Evolutionary conservation across 2,113 vertebrate species (phyloP).

Genomic region (Puntigrus tetrazona): DNA sequence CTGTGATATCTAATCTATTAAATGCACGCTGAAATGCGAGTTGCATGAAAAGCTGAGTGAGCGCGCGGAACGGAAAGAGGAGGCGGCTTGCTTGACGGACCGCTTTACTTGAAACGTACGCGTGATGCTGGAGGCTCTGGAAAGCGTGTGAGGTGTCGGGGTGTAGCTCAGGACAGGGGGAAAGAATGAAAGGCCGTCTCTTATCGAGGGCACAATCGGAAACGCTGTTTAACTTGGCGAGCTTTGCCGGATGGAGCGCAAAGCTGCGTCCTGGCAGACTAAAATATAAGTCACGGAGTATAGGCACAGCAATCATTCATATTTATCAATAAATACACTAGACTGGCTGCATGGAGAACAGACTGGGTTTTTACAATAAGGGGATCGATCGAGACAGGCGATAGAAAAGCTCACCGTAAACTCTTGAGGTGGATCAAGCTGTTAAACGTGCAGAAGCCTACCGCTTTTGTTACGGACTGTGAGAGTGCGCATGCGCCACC

Average conservation of each 20-base stretch:
- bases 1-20: conserved; percentile 58
- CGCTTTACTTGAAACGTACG: conserved; percentile 10
- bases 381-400: background rate
- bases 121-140: conserved; percentile 30
- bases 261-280: conserved; percentile 28
- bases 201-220: conserved; percentile 45
- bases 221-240: conserved; percentile 43
- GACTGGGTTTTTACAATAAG: background rate
- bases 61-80: conserved; percentile 46
- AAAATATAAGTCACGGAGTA: background rate
- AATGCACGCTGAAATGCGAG: conserved; percentile 52
- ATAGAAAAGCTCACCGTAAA: background rate
- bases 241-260: conserved; percentile 32
- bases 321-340: background rate
- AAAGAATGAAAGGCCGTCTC: conserved; percentile 13
- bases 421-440: background rate
- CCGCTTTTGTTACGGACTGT: background rate
- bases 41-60: conserved; percentile 47
- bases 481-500: conserved; percentile 56
- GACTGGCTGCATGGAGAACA: background rate
- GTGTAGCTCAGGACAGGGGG: conserved; percentile 45
- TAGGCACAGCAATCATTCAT: background rate
- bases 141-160: conserved; percentile 2
- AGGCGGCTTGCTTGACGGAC: background rate
- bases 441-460: background rate